Conservation (phyloP, 2,797 vertebrate species). For the Phataginus tricuspis region DNA sequence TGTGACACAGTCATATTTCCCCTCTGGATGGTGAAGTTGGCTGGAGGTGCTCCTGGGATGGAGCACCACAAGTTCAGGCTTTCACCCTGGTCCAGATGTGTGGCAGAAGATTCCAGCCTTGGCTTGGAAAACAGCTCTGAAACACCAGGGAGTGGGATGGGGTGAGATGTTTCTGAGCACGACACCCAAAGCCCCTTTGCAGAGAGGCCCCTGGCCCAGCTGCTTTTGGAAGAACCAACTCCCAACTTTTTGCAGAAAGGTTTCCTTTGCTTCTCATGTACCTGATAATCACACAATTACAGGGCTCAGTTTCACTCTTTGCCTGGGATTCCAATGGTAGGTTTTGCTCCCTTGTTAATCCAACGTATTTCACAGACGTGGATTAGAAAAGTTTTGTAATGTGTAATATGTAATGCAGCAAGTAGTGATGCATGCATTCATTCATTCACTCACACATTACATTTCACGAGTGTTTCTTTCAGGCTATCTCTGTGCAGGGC, state of each 20-base stretch:
- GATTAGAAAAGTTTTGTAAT: background rate
- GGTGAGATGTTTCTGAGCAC: background rate
- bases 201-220: background rate
- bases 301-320: background rate
- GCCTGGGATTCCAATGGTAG: background rate
- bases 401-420: background rate
- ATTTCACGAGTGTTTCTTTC: background rate
- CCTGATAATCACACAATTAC: background rate
- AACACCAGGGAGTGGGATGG: slow-evolving; percentile 57
- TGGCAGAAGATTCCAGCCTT: slow-evolving; percentile 65
- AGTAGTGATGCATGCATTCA: background rate
- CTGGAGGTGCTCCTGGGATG: slow-evolving; percentile 42
- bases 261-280: background rate
- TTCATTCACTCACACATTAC: background rate
- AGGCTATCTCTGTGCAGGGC: background rate
- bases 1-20: slow-evolving; percentile 40
- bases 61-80: slow-evolving; percentile 78
- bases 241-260: background rate
- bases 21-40: slow-evolving; percentile 81
- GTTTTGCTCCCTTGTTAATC: background rate
- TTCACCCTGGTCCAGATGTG: slow-evolving; percentile 81
- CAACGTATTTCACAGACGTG: background rate
- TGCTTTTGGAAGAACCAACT: background rate
- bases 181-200: background rate
- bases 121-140: slow-evolving; percentile 88